These are phyloP conservation scores for Scolopax rusticola DNA, from an alignment of 2,797 vertebrate species.

Conservation along the genomic window DNA sequence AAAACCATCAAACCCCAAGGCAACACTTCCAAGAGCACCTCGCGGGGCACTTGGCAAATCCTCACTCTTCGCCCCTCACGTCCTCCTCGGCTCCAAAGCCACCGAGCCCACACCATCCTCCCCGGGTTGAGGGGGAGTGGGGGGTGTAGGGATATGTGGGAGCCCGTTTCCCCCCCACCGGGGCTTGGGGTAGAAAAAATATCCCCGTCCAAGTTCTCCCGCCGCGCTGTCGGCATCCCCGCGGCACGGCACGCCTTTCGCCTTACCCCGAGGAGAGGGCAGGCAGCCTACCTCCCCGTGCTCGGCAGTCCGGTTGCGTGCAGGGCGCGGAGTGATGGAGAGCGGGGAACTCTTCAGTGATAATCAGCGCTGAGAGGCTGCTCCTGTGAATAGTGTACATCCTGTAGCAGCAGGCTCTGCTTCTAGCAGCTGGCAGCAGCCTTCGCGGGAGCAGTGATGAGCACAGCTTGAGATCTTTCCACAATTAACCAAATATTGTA, in stretches of 20 bases:
- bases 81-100: neutral
- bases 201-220: slow-evolving; percentile 19
- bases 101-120: neutral
- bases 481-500: slow-evolving; percentile 79
- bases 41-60: neutral
- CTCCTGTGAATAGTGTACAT: slow-evolving; percentile 71
- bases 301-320: slow-evolving; percentile 55
- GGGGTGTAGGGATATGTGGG: neutral
- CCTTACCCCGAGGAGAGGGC: slow-evolving; percentile 12
- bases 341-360: slow-evolving; percentile 63
- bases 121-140: too few species aligned
- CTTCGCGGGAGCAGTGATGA: slow-evolving; percentile 73
- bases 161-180: neutral
- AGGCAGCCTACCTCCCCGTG: slow-evolving; percentile 62
- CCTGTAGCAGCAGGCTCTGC: slow-evolving; percentile 76
- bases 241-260: neutral
- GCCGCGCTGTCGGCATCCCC: neutral
- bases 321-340: slow-evolving; percentile 46
- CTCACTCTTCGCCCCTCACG: neutral
- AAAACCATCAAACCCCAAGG: neutral
- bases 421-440: slow-evolving; percentile 77
- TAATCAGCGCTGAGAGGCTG: slow-evolving; percentile 71
- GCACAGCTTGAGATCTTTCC: slow-evolving; percentile 83
- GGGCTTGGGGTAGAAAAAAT: neutral
- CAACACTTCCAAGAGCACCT: neutral